Percentiles rank a stretch among this genome's conserved stretches.
These are phyloP conservation scores for Tinea pellionella DNA, from an alignment of 2,888 invertebrate genomes.

Conservation along the genomic window DNA sequence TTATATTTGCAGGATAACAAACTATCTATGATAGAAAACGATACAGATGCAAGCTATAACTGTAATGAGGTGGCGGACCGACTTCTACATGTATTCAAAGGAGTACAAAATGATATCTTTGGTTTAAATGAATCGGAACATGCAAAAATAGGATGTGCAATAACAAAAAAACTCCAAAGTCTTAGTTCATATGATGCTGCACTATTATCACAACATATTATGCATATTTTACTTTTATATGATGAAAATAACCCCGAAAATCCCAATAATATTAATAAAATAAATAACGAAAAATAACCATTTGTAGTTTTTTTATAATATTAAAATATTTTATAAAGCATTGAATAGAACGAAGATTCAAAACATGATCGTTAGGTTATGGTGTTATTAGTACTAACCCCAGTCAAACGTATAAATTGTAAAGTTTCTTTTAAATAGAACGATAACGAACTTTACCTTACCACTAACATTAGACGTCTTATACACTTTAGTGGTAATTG, in stretches of 20 bases:
- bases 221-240: constrained; percentile 43
- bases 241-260: constrained; percentile 46
- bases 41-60: constrained; percentile 14
- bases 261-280: constrained; percentile 36
- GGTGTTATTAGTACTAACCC: too few relatives aligned
- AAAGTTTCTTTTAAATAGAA: too few relatives aligned
- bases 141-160: constrained; percentile 35
- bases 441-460: too few relatives aligned
- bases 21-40: too few relatives aligned
- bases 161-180: constrained; percentile 37
- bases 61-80: constrained; percentile 41
- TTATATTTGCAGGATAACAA: not conserved
- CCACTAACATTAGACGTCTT: not conserved
- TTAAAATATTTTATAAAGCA: too few relatives aligned
- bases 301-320: not conserved
- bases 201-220: constrained; percentile 37
- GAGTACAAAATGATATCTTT: constrained; percentile 44
- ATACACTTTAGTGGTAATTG: not conserved
- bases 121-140: constrained; percentile 36
- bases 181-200: constrained; percentile 47
- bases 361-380: too few relatives aligned
- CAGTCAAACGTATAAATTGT: too few relatives aligned
- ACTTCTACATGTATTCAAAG: constrained; percentile 30
- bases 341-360: too few relatives aligned
- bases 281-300: not conserved